Base-by-base conservation (phyloP, 2,888 invertebrate species). In the Volucella inanis region DNA sequence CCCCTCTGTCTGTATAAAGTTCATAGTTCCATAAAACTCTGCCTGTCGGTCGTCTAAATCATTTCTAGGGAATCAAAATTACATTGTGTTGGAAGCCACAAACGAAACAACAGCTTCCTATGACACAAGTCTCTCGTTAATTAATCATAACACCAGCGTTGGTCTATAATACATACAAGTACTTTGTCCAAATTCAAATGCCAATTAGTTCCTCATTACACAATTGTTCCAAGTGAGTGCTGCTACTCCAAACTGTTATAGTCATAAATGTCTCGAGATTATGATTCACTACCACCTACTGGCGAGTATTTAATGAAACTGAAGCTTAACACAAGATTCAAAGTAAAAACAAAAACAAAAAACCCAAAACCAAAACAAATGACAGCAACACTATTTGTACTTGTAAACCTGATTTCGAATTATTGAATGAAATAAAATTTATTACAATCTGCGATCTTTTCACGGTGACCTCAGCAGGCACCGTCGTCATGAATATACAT, bases 391-490 rank as follows among this genome's bases (percentile, higher is more conserved):
- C 4, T 31, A 31, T 31, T 31, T 31, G 31, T 3, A 31, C 6
- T 31, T 6, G 31, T 31, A 31, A 31, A 31, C 31, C 31, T 6
- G 31, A 31, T 31, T 31, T 31, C 14, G 47, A 49, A 49, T 62
- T 38, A 49, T 49, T 62, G 62, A 62, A 62, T 62, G 49, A 49
- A 62, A 31, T 38, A 38, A 41, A 59, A 59, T 18, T 18, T 11
- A 59, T 41, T 41, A 43, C 31, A 11, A 14, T 41, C 18, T 59
- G 41, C 11, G 59, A 41, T 59, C 41, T 59, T 59, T 18, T 59
- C 59, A 59, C 14, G 41, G 41, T 18, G 59, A 59, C 57, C 31
- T 57, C 14, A 6, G 39, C n/a, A 12, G 54, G 9, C 55, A n/a
- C 14, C 59, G 18, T 55, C 12, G 54, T n/a, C 38, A 54, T 15